Evolutionary conservation across 2,797 vertebrate species (phyloP), one percentile per base, ranked within the genome.

Genomic region (Hoplostethus mediterraneus): DNA sequence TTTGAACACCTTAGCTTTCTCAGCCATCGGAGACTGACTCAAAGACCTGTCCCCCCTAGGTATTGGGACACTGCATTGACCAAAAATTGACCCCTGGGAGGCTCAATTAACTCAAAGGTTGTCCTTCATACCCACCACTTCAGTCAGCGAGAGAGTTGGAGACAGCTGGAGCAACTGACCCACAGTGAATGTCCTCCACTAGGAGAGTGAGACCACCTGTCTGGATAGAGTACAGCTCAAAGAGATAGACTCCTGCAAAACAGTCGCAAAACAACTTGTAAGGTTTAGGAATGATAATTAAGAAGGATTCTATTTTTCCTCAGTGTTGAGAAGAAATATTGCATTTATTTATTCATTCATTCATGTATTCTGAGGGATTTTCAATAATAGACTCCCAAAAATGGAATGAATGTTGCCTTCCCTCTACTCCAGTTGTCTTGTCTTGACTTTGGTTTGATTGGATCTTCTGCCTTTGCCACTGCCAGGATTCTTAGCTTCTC

Each of bases 1-100:
- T 90, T 84, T 87, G 58, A 91, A 84, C 83, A 87, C 79, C 70
- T 78, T 68, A 78, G 86, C 79, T 88, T 90, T 89, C 79, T 86
- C 70, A 77, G 67, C 68, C 63, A 48, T 77, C 83, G 79, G 86
- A 81, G 77, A 57, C 76, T 87, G 60, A 47, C 75, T 88, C 71
- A 74, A 63, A 79, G 57, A 84, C 68, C 21, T 7, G 47, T 59
- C 53, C 77, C 61, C 74, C 63, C 45, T 81, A 75, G 75, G 60
- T 55, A 52, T 12, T 0, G 25, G 14, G 42, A 48, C 14, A 38
- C 42, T 3, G 6, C 42, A 64, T 63, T 83, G 81, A 82, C 77
- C 68, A 77, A 44, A 58, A 67, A 62, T 61, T 73, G 60, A 17
- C 63, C 63, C 68, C 51, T 54, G 40, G 71, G 64, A 82, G 71